Evolutionary conservation across 2,113 vertebrate genomes (phyloP), one percentile per base, ranked within the genome.

Genomic region (Dendrocopos noguchii): DNA sequence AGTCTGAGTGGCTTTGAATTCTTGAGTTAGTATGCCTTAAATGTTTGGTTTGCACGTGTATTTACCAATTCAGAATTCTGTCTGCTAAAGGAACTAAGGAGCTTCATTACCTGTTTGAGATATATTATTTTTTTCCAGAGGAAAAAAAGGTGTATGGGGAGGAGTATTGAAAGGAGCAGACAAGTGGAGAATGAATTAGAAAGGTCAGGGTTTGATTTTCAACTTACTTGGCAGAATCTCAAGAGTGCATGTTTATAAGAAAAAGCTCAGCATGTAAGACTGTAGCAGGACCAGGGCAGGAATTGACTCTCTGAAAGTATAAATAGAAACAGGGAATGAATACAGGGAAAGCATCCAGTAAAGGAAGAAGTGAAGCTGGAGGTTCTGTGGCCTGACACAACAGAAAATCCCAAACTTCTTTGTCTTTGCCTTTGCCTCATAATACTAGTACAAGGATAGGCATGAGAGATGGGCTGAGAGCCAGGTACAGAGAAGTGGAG

Each of bases 71-170:
- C 39, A 65, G 34, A 44, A 46, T 86, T 63, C 78, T 73, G 9
- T 67, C 68, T 71, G 36, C 42, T 80, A 64, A 83, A 80, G 24
- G 21, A 71, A 17, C 75, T 78, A 83, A 80, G 24, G 18, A 71
- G 20, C 75, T 78, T 64, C 36, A 24, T 59, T 71, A 42, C 5
- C 3, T 53, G 3, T n/a, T 90, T n/a, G 21, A 46, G 33, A 5
- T 28, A 33, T 20, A 39, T 53, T 34, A n/a, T 66, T 25, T 52
- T 52, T 52, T 24, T 10, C 50, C 22, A 52, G 19, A 24, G 12
- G 1, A 1, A 2, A 4, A 4, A 4, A 2, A 5, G 5, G 8
- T 64, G 4, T 50, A 33, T 31, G 19, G 2, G 21, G 5, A 76
- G 7, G 10, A 34, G 2, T 53, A 25, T 36, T 44, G 33, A 65